Percentiles rank a stretch among this genome's conserved stretches.
phyloP scores from a whole-genome alignment of 2,113 vertebrate genomes.

The Probosciger aterrimus region DNA sequence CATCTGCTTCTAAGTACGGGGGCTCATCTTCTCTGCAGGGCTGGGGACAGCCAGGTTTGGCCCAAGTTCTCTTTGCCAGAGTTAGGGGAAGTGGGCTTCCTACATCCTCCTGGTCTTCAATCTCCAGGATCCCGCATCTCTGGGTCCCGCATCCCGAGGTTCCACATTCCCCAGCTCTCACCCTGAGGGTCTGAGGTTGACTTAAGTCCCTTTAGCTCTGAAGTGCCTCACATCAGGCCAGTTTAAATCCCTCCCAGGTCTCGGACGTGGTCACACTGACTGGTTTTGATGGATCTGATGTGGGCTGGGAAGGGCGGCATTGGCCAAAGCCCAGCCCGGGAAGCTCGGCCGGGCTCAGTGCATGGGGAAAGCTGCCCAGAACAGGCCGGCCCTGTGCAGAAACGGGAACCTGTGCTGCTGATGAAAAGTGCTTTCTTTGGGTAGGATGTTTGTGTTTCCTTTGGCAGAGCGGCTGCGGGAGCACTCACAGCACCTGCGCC shows the following conservation, averaged over 20 bases:
- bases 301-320: background rate
- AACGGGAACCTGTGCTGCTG: slow-evolving; percentile 35
- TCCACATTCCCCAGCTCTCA: too few species aligned
- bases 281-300: background rate
- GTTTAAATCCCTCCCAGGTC: background rate
- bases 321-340: background rate
- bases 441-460: slow-evolving; percentile 57
- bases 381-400: slow-evolving; percentile 2
- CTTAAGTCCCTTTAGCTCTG: background rate
- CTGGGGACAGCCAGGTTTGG: background rate
- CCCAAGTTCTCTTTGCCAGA: background rate
- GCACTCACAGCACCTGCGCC: slow-evolving; percentile 14
- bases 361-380: slow-evolving; percentile 15
- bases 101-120: background rate
- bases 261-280: rapidly evolving
- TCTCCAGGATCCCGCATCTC: background rate
- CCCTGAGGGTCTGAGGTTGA: background rate
- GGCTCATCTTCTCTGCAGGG: background rate
- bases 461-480: background rate
- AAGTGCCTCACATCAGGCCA: background rate
- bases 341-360: background rate
- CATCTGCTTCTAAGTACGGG: background rate
- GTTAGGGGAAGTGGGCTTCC: too few species aligned
- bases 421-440: slow-evolving; percentile 63
- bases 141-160: background rate